These are phyloP conservation scores for Scaptomyza hsui DNA, from an alignment of 1,140 invertebrate genomes.

Conservation along the genomic window DNA sequence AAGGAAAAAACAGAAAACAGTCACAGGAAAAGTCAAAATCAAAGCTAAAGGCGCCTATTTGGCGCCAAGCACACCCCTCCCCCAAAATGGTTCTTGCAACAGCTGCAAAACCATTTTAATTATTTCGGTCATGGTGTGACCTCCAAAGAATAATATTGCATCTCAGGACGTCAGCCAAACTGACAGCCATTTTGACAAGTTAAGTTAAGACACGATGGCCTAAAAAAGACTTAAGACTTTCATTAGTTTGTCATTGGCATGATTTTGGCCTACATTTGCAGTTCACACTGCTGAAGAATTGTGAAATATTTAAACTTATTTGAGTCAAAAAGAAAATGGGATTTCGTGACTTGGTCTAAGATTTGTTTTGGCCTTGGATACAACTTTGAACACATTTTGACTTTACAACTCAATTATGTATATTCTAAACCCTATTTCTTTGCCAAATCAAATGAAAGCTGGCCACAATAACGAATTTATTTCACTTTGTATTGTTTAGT, in stretches of 20 bases:
- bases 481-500: no score
- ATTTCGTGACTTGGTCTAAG: no score
- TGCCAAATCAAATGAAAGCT: not conserved
- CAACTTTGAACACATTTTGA: no score
- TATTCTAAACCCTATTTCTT: no score
- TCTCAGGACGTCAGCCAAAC: not conserved
- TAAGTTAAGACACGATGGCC: not conserved
- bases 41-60: constrained; percentile 23
- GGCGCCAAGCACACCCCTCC: constrained; percentile 15
- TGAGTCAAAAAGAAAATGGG: no score
- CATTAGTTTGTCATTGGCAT: not conserved
- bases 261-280: not conserved
- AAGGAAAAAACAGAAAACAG: not conserved
- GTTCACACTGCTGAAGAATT: not conserved
- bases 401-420: no score
- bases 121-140: not conserved
- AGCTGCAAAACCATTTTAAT: not conserved
- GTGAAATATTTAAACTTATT: no score
- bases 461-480: not conserved
- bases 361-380: no score
- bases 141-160: not conserved
- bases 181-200: not conserved
- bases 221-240: not conserved
- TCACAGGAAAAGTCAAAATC: constrained; percentile 13
- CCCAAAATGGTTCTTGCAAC: not conserved